phyloP scores from a whole-genome alignment of 1,140 invertebrate species.

The Sarcophaga peregrina region DNA sequence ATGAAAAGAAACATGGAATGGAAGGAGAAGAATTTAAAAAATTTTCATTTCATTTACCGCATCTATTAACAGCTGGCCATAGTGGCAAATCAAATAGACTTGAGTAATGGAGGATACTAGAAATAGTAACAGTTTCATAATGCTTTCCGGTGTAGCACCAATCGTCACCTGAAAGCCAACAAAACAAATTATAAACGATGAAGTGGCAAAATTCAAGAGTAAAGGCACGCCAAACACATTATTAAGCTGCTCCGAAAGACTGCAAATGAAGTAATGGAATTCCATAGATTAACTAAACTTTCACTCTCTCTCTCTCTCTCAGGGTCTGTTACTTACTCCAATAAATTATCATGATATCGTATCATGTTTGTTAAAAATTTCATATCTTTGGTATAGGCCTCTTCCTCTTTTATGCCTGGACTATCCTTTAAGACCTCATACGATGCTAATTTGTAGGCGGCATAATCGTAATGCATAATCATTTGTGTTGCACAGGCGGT shows the following conservation, averaged over 20 bases:
- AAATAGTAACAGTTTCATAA: slow-evolving; percentile 49
- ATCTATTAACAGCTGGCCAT: slow-evolving; percentile 54
- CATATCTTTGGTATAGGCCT: slow-evolving; percentile 49
- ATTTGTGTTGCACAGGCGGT: slow-evolving; percentile 55
- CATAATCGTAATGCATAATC: slow-evolving; percentile 58
- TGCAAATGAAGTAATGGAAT: slow-evolving; percentile 29
- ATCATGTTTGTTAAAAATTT: slow-evolving; percentile 47
- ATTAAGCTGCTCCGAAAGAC: slow-evolving; percentile 54
- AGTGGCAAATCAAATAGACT: slow-evolving; percentile 51
- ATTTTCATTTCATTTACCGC: slow-evolving; percentile 46
- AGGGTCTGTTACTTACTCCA: slow-evolving; percentile 46
- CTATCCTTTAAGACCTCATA: not conserved
- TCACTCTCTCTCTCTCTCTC: too few relatives aligned
- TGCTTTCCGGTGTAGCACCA: slow-evolving; percentile 44
- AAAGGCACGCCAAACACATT: slow-evolving; percentile 55
- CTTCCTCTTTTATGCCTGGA: not conserved
- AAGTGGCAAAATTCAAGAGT: slow-evolving; percentile 53
- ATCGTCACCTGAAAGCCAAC: slow-evolving; percentile 57
- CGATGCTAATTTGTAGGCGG: slow-evolving; percentile 45
- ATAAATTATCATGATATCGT: slow-evolving; percentile 52
- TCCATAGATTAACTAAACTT: not conserved
- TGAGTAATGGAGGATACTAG: slow-evolving; percentile 47
- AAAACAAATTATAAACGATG: slow-evolving; percentile 56
- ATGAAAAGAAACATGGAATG: not conserved
- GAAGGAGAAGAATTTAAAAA: not conserved